Conservation (phyloP, 2,113 vertebrate genomes). For the Crotalus helleri region DNA sequence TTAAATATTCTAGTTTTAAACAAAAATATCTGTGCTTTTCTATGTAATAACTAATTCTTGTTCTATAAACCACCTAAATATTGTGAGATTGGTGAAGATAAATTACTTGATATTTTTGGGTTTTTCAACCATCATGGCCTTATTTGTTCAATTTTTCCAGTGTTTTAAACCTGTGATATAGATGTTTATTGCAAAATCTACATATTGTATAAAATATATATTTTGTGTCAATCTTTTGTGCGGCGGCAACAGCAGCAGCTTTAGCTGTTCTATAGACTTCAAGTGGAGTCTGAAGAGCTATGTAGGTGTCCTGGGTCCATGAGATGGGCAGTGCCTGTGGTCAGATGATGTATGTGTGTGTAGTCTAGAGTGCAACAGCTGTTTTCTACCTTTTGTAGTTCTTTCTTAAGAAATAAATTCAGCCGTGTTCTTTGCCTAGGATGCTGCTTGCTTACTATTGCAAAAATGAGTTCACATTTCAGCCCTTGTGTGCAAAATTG, state of each 20-base stretch:
- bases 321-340: conserved; percentile 40
- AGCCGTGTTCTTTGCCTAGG: conserved; percentile 61
- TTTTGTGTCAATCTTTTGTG: conserved; percentile 58
- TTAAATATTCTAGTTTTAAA: conserved; percentile 47
- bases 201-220: conserved; percentile 65
- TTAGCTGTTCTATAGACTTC: conserved; percentile 41
- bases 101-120: conserved; percentile 63
- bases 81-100: conserved; percentile 65
- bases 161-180: conserved; percentile 68
- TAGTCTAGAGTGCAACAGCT: conserved; percentile 63
- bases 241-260: conserved; percentile 55
- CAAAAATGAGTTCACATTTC: neutral
- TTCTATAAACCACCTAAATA: conserved; percentile 56
- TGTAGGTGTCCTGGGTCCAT: conserved; percentile 32
- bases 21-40: conserved; percentile 46
- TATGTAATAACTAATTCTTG: conserved; percentile 56
- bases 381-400: conserved; percentile 77
- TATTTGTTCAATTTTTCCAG: conserved; percentile 69
- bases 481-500: neutral
- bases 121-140: conserved; percentile 75
- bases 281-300: conserved; percentile 33
- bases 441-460: conserved; percentile 15
- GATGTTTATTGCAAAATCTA: conserved; percentile 62
- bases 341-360: conserved; percentile 55
- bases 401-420: conserved; percentile 75